These are phyloP conservation scores for Drosophila melanogaster DNA, from an alignment of 1,140 invertebrate species.

Conservation along the genomic window Release_6_plus_ISO1_MT NC_004354.4:7267001-7267500, in stretches of 20 bases:
- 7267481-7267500: background rate
- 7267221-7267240: slow-evolving; percentile 39
- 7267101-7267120: slow-evolving; percentile 12
- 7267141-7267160: slow-evolving; percentile 18
- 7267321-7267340: background rate
- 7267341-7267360: background rate
- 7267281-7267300: background rate
- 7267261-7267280: background rate
- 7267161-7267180: slow-evolving; percentile 31
- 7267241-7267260: slow-evolving; percentile 1
- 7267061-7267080: slow-evolving; percentile 53
- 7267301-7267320: background rate
- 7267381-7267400: background rate
- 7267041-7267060: slow-evolving; percentile 39
- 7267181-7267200: slow-evolving; percentile 28
- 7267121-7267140: background rate
- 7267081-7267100: slow-evolving; percentile 43
- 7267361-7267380: background rate
- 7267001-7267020: background rate
- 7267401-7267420: background rate
- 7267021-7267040: background rate
- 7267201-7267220: background rate
- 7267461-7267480: background rate
- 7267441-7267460: background rate
- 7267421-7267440: background rate